Evolutionary conservation across 2,888 invertebrate species (phyloP), one percentile per base, ranked within the genome.

Genomic region (Notocelia uddmanniana): DNA sequence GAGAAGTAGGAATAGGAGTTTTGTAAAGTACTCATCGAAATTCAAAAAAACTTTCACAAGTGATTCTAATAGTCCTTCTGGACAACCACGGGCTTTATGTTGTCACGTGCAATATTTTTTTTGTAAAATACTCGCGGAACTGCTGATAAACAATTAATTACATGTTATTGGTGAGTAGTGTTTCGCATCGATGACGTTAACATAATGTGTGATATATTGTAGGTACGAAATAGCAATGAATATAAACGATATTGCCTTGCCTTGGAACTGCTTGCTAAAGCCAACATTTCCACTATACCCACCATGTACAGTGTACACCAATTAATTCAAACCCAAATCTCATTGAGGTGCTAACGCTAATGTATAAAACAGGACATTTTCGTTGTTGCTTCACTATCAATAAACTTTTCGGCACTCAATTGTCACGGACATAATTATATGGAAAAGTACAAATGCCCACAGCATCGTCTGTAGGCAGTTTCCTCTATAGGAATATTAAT

Each of bases 401-500:
- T 34, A 59, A 21, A 13, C 59, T 8, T 41, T 18, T 19, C 57
- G 19, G 58, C 13, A 31, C 26, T 57, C 18, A n/a, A 41, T 6
- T 41, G 26, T 31, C 54, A 55, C 8, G 23, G 26, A 26, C n/a
- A 18, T 18, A 31, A 19, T 34, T 23, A 64, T 34, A 60, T 60
- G 71, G 66, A 71, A 71, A 71, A 71, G 5, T 71, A 71, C 71
- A 68, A 52, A 59, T 70, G 58, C 54, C 54, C 52, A 55, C 75
- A 52, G 68, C 41, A 68, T 77, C 73, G 74, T 68, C 79, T 82
- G 23, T n/a, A 45, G 60, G 60, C 23, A 45, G 60, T 60, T 60
- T 60, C 60, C 60, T 59, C 41, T 48, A 48, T 77, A 80, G 82
- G 82, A 85, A 82, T 26, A 82, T 81, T 80, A 77, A 78, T 80